Conservation (phyloP, 2,797 vertebrate genomes). For the Trachurus trachurus region DNA sequence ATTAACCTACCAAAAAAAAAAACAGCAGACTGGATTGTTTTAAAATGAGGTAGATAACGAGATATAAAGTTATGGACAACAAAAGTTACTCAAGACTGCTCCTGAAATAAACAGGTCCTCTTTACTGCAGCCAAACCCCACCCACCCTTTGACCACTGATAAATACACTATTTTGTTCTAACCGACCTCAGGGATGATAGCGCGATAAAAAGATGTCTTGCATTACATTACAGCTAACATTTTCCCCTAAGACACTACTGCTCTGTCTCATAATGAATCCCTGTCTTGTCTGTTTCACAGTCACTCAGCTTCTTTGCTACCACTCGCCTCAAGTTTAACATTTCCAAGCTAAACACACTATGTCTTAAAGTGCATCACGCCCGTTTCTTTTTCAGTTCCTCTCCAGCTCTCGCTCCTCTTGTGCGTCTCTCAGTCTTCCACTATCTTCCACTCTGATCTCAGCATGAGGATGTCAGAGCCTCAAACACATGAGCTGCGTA, state of each 20-base stretch:
- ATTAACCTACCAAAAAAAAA: not conserved
- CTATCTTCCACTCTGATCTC: conserved; percentile 22
- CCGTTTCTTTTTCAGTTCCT: not conserved
- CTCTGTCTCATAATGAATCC: conserved; percentile 61
- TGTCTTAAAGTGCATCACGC: conserved; percentile 11
- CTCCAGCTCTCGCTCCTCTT: not conserved
- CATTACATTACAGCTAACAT: conserved; percentile 48
- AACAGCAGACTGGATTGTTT: not conserved
- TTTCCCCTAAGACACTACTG: conserved; percentile 36
- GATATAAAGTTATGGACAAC: conserved; percentile 15
- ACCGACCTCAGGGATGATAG: conserved; percentile 34
- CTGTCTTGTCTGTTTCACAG: conserved; percentile 44
- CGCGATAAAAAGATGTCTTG: conserved; percentile 44
- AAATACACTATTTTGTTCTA: conserved; percentile 66
- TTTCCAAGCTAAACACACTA: conserved; percentile 28
- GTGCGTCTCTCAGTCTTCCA: conserved; percentile 13
- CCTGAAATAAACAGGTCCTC: conserved; percentile 48
- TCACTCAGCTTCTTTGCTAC: conserved; percentile 17
- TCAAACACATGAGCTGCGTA: conserved; percentile 12
- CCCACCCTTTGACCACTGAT: conserved; percentile 38
- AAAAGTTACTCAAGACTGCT: conserved; percentile 42
- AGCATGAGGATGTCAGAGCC: conserved; percentile 24
- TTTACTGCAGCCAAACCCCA: not conserved
- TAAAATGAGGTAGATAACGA: conserved; percentile 6
- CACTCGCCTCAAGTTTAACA: conserved; percentile 33